Base-by-base conservation (phyloP, 2,797 vertebrate genomes). In the Babyrousa celebensis region DNA sequence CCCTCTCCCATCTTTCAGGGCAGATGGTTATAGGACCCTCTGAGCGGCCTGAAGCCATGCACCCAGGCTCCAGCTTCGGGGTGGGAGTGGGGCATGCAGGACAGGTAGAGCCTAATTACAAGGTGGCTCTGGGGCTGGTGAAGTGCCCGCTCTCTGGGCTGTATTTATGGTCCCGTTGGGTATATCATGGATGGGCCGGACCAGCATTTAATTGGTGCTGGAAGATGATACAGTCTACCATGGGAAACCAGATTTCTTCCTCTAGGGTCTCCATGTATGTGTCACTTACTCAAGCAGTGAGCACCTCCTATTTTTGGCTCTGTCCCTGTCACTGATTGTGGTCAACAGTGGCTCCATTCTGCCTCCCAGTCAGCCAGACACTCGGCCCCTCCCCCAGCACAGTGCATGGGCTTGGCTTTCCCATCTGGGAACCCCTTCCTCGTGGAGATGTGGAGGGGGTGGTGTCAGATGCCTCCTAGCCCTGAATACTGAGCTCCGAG, bases 241-340 rank as follows among this genome's bases (percentile, higher is more conserved):
- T 17, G 3, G 16, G 40, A 40, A 88, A 52, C 21, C 72, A 52
- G 43, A 60, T 9, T 15, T 1, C 40, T 25, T 12, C 18, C 14
- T n/a, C 16, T 0, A 0, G 56, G 29, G n/a, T 25, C 67, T n/a
- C 67, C 23, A 6, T 1, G 2, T 1, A 2, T 11, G 21, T 9
- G 21, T 32, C 52, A 32, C 52, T 29, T 21, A 58, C 27, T 43
- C 80, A 14, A 32, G 43, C 43, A 48, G 40, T 4, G 21, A 60
- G 43, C 27, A 18, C 84, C 56, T 14, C 6, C n/a, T 48, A 4
- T 4, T 7, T 21, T 6, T 0, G 3, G 84, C 65, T 52, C 14
- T 5, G 2, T 36, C 43, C n/a, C 9, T 21, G 5, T 40, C 20
- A 0, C 85, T 2, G 3, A 48, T 18, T 67, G 27, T 12, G 27